phyloP scores from a whole-genome alignment of 1,140 invertebrate genomes.

The Diorhabda sublineata region DNA sequence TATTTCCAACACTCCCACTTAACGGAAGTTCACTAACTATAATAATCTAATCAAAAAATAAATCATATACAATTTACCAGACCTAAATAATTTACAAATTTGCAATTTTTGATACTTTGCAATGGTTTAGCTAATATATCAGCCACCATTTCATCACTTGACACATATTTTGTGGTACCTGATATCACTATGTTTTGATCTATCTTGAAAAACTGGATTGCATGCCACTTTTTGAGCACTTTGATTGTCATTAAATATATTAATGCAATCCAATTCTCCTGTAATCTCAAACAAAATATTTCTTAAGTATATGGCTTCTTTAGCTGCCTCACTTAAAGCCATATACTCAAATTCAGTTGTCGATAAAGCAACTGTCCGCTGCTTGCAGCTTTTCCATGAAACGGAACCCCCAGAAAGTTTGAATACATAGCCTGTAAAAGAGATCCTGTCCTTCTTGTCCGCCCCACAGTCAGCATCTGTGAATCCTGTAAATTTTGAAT shows the following conservation, averaged over 20 bases:
- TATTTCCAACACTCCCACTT: too few relatives aligned
- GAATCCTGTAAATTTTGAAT: constrained; percentile 37
- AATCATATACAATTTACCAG: background rate
- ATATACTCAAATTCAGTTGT: constrained; percentile 48
- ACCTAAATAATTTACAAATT: constrained; percentile 11
- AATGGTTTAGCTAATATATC: constrained; percentile 12
- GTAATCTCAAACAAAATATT: constrained; percentile 34
- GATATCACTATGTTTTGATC: constrained; percentile 45
- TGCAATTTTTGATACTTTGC: constrained; percentile 4
- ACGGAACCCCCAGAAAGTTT: constrained; percentile 32
- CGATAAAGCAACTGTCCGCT: constrained; percentile 42
- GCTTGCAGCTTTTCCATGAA: constrained; percentile 41
- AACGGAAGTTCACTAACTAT: too few relatives aligned
- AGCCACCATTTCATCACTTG: constrained; percentile 10
- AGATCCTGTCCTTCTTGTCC: constrained; percentile 34
- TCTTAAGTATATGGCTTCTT: constrained; percentile 42
- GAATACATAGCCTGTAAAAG: constrained; percentile 45
- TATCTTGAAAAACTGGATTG: constrained; percentile 32
- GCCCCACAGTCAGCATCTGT: constrained; percentile 47
- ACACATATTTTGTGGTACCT: constrained; percentile 26
- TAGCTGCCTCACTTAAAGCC: constrained; percentile 33
- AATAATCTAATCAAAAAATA: too few relatives aligned
- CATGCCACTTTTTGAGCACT: constrained; percentile 34
- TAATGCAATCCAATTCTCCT: constrained; percentile 23
- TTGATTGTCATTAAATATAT: constrained; percentile 36